Evolutionary conservation across 1,140 invertebrate species (phyloP).

Genomic region (Bradysia coprophila): DNA sequence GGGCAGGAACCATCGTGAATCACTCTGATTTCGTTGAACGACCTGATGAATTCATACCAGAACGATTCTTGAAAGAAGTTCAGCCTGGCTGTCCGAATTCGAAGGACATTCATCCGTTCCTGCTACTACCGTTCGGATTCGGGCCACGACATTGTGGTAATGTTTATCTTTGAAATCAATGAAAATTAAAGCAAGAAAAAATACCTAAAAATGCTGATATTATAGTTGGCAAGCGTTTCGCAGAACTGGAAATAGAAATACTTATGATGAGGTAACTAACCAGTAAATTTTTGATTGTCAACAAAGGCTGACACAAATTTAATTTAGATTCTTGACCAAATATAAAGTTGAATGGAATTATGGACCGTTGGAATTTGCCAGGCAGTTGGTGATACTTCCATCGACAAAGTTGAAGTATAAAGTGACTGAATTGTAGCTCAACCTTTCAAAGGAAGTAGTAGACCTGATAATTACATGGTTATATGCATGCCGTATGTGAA

Average conservation of each 20-base stretch:
- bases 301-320: too few relatives aligned
- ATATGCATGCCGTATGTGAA: too few relatives aligned
- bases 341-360: conserved; percentile 1
- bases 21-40: conserved; percentile 33
- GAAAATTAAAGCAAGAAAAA: conserved; percentile 18
- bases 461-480: too few relatives aligned
- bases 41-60: too few relatives aligned
- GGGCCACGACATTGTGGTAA: conserved; percentile 28
- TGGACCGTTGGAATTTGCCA: neutral
- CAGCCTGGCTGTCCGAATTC: conserved; percentile 10
- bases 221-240: neutral
- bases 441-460: too few relatives aligned
- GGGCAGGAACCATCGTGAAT: conserved; percentile 8
- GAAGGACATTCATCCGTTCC: conserved; percentile 31
- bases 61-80: conserved; percentile 30
- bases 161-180: conserved; percentile 27
- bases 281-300: too few relatives aligned
- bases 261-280: too few relatives aligned
- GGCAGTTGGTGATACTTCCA: too few relatives aligned
- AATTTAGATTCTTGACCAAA: neutral
- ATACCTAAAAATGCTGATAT: neutral
- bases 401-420: too few relatives aligned
- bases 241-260: too few relatives aligned
- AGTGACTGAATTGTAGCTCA: too few relatives aligned
- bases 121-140: conserved; percentile 44